These are phyloP conservation scores for Manis pentadactyla DNA, from an alignment of 2,797 vertebrate genomes.

Conservation along the genomic window DNA sequence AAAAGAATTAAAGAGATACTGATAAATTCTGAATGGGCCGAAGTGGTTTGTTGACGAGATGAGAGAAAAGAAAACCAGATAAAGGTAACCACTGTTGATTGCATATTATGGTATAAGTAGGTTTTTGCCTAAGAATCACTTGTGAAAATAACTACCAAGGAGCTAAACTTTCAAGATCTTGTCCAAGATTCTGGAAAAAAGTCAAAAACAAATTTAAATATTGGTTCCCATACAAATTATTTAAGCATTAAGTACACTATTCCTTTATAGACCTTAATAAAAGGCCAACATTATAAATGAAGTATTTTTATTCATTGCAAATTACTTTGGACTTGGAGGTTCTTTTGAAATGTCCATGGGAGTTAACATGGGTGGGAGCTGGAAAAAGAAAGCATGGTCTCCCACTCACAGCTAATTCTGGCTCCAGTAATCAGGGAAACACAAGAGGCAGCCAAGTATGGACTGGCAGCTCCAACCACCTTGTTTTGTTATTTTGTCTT, in stretches of 20 bases:
- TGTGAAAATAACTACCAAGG: conserved; percentile 37
- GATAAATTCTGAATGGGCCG: conserved; percentile 22
- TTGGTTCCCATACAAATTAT: conserved; percentile 57
- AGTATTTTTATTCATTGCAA: conserved; percentile 59
- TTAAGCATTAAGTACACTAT: conserved; percentile 57
- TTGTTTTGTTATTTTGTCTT: conserved; percentile 56
- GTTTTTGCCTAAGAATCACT: not conserved
- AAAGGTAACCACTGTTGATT: not conserved
- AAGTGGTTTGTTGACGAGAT: not conserved
- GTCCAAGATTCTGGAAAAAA: conserved; percentile 58
- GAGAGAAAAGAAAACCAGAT: conserved; percentile 6
- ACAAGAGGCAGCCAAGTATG: conserved; percentile 65
- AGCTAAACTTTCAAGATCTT: conserved; percentile 33
- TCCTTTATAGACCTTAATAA: conserved; percentile 64
- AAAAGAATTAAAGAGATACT: conserved; percentile 6
- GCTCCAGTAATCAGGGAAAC: conserved; percentile 68
- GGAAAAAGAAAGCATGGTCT: conserved; percentile 53
- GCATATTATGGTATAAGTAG: not conserved
- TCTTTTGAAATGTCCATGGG: conserved; percentile 65
- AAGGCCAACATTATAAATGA: conserved; percentile 69
- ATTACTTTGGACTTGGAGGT: conserved; percentile 65
- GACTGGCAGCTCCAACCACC: conserved; percentile 53
- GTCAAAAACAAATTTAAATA: conserved; percentile 55
- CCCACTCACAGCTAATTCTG: conserved; percentile 77
- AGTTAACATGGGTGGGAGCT: conserved; percentile 57